Conservation (phyloP, 1,140 invertebrate species). For the Rhyzopertha dominica region DNA sequence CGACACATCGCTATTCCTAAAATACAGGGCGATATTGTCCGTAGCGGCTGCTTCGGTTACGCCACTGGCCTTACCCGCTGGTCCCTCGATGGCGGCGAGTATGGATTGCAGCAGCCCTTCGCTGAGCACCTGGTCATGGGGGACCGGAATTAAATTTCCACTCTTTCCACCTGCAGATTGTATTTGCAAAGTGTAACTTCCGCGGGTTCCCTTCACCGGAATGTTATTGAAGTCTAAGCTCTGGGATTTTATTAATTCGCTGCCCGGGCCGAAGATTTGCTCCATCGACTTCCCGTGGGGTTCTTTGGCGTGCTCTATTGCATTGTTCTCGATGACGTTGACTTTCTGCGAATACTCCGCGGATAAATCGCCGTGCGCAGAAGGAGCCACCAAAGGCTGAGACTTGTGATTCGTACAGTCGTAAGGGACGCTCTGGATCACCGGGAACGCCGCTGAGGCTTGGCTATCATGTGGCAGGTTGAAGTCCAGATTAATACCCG, state of each 20-base stretch:
- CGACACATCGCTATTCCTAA: no score
- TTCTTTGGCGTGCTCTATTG: conserved; percentile 29
- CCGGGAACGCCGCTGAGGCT: no score
- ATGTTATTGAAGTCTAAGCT: conserved; percentile 52
- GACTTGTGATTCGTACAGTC: conserved; percentile 36
- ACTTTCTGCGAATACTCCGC: conserved; percentile 20
- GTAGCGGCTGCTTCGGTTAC: conserved; percentile 5
- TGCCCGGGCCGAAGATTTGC: conserved; percentile 34
- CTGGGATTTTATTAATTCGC: conserved; percentile 39
- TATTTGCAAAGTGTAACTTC: conserved; percentile 68
- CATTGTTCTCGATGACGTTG: conserved; percentile 29
- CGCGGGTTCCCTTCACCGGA: conserved; percentile 56
- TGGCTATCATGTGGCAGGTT: no score
- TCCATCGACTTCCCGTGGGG: conserved; percentile 38
- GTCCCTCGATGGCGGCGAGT: conserved; percentile 65
- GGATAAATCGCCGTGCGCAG: conserved; percentile 25
- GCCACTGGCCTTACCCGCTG: no score
- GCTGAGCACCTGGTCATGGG: conserved; percentile 69
- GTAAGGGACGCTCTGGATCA: conserved; percentile 11
- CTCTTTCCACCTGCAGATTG: conserved; percentile 57
- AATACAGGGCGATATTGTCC: background rate
- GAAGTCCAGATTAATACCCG: no score
- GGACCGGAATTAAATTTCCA: conserved; percentile 48
- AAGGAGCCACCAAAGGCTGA: conserved; percentile 22
- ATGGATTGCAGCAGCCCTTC: conserved; percentile 74